Evolutionary conservation across 2,888 invertebrate species (phyloP).

Genomic region (Cheilosia soror): DNA sequence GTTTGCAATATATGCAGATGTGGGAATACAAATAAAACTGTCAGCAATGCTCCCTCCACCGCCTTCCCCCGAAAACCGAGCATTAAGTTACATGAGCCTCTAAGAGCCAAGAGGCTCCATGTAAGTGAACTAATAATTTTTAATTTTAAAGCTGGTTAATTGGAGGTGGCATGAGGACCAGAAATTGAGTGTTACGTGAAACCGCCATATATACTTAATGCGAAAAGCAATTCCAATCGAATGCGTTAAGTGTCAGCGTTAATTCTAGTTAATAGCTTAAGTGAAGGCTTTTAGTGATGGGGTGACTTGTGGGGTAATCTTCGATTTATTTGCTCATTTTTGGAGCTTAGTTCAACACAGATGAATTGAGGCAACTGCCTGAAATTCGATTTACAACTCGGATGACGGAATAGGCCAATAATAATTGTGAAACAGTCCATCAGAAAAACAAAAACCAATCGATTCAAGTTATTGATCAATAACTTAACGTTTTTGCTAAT

Average conservation of each 20-base stretch:
- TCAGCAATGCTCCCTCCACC: neutral
- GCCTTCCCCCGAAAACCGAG: constrained; percentile 11
- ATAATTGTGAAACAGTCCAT: neutral
- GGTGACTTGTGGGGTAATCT: neutral
- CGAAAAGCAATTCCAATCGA: constrained; percentile 29
- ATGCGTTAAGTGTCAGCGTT: constrained; percentile 9
- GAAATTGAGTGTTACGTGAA: constrained; percentile 49
- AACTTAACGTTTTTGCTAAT: neutral
- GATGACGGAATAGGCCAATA: neutral
- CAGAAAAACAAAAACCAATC: neutral
- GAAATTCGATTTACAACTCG: neutral
- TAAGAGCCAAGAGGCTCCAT: neutral
- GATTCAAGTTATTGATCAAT: constrained; percentile 2
- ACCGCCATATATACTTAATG: constrained; percentile 13
- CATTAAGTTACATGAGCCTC: constrained; percentile 50
- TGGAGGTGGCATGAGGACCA: constrained; percentile 40
- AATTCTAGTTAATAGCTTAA: constrained; percentile 21
- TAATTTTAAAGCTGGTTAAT: constrained; percentile 38
- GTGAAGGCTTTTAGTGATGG: neutral
- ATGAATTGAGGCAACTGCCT: neutral
- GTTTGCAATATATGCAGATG: constrained; percentile 39
- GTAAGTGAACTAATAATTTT: constrained; percentile 12
- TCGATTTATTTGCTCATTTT: neutral
- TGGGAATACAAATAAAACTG: constrained; percentile 52
- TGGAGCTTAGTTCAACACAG: too few relatives aligned